Base-by-base conservation (phyloP, 2,797 vertebrate genomes). In the Cyclura pinguis region DNA sequence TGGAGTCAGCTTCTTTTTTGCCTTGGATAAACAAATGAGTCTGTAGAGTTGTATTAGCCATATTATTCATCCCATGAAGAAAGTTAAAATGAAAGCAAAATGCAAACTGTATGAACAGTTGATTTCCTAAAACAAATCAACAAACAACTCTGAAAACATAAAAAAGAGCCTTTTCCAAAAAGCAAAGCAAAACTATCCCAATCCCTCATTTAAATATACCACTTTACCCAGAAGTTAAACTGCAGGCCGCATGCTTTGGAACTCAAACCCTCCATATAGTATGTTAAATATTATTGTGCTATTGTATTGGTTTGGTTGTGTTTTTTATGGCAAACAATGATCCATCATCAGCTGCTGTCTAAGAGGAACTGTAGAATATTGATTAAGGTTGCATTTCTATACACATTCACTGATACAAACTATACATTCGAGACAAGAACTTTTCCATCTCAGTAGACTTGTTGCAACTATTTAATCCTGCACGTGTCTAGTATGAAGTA, bases 41-140 rank as follows among this genome's bases (percentile, higher is more conserved):
- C 62, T 47, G 16, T 52, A 73, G 12, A 35, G 18, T 50, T 32
- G 7, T 50, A 85, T 7, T 13, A 72, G 47, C 47, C 47, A 52
- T 13, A 35, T 85, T 85, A 32, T 12, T 52, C 62, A 72, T 85
- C 29, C 27, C 64, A n/a, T 72, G 20, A 69, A 52, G 47, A 85
- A 8, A 42, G 42, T 85, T 85, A 29, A 85, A 69, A 47, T 50
- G 42, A 52, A 85, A 72, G 27, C 83, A 72, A 85, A 85, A 85
- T 72, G 29, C n/a, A 67, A 85, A 8, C 14, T n/a, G 29, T 72
- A 27, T 12, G 84, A 85, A 69, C 16, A 72, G 5, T 69, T 38
- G 20, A 13, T 50, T 84, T 69, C 35, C 38, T 27, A 42, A n/a
- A 13, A 55, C 50, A n/a, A 78, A 50, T 6, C 22, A 50, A 50